Conservation (phyloP, 2,113 vertebrate genomes). For the Chaenogobius annularis region DNA sequence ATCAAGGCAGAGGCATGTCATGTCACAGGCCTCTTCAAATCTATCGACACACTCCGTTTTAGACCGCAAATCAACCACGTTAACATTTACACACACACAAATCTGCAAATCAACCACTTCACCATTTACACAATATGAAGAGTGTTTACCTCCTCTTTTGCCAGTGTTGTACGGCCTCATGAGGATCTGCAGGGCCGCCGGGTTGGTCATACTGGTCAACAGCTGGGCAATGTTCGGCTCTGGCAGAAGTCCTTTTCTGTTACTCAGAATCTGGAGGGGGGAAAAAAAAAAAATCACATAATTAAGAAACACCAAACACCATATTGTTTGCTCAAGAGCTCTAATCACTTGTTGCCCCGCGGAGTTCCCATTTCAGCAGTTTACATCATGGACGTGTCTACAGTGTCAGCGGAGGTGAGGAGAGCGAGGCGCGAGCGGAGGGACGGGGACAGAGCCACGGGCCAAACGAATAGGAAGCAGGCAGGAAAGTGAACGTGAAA, state of each 20-base stretch:
- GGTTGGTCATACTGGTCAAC: slow-evolving; percentile 92
- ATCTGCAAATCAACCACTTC: too few species aligned
- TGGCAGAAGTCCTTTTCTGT: slow-evolving; percentile 90
- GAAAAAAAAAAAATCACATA: background rate
- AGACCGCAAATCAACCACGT: too few species aligned
- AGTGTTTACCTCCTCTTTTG: slow-evolving; percentile 79
- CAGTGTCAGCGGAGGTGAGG: slow-evolving; percentile 46
- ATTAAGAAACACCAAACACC: slow-evolving; percentile 1
- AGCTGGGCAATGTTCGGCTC: slow-evolving; percentile 93
- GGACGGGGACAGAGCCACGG: slow-evolving; percentile 10
- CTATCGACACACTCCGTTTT: too few species aligned
- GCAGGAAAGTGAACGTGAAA: background rate
- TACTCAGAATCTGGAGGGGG: slow-evolving; percentile 88
- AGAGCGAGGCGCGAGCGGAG: background rate
- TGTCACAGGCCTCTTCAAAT: too few species aligned
- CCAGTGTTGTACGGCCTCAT: slow-evolving; percentile 86
- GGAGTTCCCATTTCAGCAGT: slow-evolving; percentile 56
- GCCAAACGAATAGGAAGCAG: slow-evolving; percentile 9
- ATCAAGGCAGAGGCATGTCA: too few species aligned
- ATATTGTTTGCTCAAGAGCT: slow-evolving; percentile 38
- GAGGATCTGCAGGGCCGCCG: slow-evolving; percentile 91
- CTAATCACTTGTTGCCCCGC: slow-evolving; percentile 11
- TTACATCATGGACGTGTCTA: slow-evolving; percentile 65
- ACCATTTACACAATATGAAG: background rate
- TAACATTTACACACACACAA: too few species aligned